Evolutionary conservation across 2,888 invertebrate species (phyloP), one percentile per base, ranked within the genome.

Genomic region (Acleris cristana): DNA sequence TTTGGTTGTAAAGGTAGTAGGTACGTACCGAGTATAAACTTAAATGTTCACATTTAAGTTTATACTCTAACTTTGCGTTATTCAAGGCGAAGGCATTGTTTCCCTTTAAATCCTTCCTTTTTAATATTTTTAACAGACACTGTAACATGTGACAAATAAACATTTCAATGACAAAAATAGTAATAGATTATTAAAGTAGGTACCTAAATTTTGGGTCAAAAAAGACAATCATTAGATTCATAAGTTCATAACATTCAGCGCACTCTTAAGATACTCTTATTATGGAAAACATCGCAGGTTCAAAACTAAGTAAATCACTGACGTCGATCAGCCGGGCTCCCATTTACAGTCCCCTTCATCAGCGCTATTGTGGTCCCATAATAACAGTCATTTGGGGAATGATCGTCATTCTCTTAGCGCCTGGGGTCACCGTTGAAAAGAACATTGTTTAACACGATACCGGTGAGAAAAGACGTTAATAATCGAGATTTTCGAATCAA

Each of bases 311-410:
- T 55, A 57, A 70, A 69, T 71, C 68, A 68, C 58, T 72, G 71
- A 70, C 70, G 69, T 72, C 69, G 72, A 76, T 78, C 73, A 70
- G 70, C 71, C 73, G 40, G 12, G 12, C 40, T 40, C 70, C 71
- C 70, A 77, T 78, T 81, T 56, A 70, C 71, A 71, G 74, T 73
- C 80, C 83, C 84, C 80, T 81, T 85, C 82, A 81, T 85, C 82
- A 81, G 73, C 21, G 69, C 78, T 67, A 85, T 89, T 90, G 87
- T 90, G 76, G 74, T 73, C 69, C 72, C 70, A 75, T 90, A 92
- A 92, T 91, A 85, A 89, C 86, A 84, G 88, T 90, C 83, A 89
- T 92, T 91, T 89, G 78, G 74, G 59, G 76, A 84, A 86, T 86
- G 85, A 83, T 84, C 82, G 79, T 77, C 75, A 83, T 88, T 89